Evolutionary conservation across 2,113 vertebrate species (phyloP).

Genomic region (Hydrochoerus hydrochaeris): DNA sequence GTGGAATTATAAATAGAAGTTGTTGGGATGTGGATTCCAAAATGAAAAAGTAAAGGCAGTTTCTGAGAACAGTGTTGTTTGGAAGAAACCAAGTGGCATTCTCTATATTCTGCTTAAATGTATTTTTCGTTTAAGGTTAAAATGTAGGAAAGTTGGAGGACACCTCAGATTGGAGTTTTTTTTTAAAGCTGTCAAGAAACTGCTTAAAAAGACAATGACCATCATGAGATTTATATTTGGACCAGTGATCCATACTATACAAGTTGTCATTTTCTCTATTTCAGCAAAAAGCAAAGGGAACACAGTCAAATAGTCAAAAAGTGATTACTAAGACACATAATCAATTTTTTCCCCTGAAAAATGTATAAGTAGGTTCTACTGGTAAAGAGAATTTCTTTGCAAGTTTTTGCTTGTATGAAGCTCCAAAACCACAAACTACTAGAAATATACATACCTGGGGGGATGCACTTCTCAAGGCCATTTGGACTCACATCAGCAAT

Average conservation of each 20-base stretch:
- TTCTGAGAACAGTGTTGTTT: constrained; percentile 24
- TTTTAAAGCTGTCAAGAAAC: constrained; percentile 44
- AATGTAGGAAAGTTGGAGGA: neutral
- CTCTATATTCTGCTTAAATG: constrained; percentile 27
- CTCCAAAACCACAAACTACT: neutral
- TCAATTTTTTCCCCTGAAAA: neutral
- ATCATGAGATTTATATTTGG: constrained; percentile 28
- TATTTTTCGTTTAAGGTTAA: constrained; percentile 21
- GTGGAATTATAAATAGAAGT: constrained; percentile 37
- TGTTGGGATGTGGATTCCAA: constrained; percentile 6
- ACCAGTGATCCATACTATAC: neutral
- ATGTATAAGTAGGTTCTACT: neutral
- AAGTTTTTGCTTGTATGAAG: neutral
- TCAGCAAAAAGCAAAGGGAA: neutral
- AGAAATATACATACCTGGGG: neutral
- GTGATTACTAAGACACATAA: neutral
- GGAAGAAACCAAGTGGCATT: neutral
- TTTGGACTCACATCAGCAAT: neutral
- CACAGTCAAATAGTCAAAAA: neutral
- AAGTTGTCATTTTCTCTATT: constrained; percentile 1
- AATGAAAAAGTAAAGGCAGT: constrained; percentile 1
- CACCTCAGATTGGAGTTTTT: constrained; percentile 21
- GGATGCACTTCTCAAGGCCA: neutral
- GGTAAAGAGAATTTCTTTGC: neutral
- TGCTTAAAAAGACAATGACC: constrained; percentile 12